Percentiles rank a stretch among this genome's conserved stretches.
Conservation (phyloP, 2,797 vertebrate genomes). For the Numenius phaeopus region DNA sequence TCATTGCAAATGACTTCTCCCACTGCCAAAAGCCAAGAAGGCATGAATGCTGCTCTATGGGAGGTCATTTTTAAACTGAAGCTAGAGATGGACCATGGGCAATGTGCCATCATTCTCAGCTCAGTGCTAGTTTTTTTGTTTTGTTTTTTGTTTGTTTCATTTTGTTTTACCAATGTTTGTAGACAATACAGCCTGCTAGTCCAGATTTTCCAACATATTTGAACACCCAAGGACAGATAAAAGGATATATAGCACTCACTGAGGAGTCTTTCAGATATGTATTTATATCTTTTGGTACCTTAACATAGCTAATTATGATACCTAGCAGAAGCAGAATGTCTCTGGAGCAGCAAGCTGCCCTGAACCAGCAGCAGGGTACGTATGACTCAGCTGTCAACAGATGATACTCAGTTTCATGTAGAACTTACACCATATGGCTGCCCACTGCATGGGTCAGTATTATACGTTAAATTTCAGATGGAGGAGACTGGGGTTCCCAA, state of each 20-base stretch:
- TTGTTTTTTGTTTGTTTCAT: background rate
- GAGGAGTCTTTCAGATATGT: background rate
- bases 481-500: background rate
- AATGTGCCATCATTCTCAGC: background rate
- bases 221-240: background rate
- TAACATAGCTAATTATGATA: background rate
- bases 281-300: background rate
- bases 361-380: background rate
- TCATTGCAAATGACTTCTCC: background rate
- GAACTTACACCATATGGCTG: background rate
- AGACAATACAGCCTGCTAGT: background rate
- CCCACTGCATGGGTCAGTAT: background rate
- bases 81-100: background rate
- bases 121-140: background rate
- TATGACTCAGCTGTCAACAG: background rate
- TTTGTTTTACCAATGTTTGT: background rate
- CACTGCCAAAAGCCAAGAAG: background rate
- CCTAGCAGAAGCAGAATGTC: background rate
- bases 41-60: background rate
- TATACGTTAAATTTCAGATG: background rate
- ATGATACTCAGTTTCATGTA: background rate
- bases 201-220: conserved; percentile 17
- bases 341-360: background rate
- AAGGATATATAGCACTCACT: background rate
- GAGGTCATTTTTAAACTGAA: background rate